Percentiles rank a stretch among this genome's conserved stretches.
Conservation (phyloP, 37 sponge, comb jelly and placozoan species). For the Spongia lamella region DNA sequence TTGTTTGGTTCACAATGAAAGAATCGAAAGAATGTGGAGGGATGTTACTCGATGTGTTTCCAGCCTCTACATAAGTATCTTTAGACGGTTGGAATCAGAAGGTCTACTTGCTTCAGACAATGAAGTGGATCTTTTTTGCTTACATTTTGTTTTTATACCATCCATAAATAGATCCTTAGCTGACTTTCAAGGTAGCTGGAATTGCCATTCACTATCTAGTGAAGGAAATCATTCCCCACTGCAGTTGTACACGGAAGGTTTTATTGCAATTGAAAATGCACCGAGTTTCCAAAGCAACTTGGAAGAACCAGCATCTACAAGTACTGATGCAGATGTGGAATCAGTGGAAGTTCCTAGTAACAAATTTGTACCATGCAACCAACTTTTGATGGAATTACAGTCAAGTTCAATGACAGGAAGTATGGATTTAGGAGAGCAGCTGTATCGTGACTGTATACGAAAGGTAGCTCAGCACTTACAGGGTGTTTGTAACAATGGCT, state of each 20-base stretch:
- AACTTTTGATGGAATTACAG: too few relatives aligned
- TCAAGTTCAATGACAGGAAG: too few relatives aligned
- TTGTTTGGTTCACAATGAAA: conserved; percentile 34
- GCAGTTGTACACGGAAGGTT: conserved; percentile 31
- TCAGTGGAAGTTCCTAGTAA: too few relatives aligned
- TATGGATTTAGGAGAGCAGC: too few relatives aligned
- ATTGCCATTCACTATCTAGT: conserved; percentile 40
- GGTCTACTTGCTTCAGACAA: conserved; percentile 7
- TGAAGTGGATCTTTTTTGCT: conserved; percentile 41
- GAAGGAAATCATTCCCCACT: conserved; percentile 7
- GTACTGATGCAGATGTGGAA: too few relatives aligned
- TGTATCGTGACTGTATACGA: too few relatives aligned
- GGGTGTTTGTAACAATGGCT: too few relatives aligned
- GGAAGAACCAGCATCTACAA: too few relatives aligned
- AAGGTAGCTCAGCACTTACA: too few relatives aligned
- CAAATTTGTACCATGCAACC: too few relatives aligned
- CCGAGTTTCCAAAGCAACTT: too few relatives aligned
- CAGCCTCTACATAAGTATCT: not conserved
- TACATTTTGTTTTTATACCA: conserved; percentile 32
- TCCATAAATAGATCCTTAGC: conserved; percentile 20
- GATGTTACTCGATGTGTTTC: conserved; percentile 50
- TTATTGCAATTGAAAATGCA: too few relatives aligned
- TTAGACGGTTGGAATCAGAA: conserved; percentile 20
- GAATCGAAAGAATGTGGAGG: conserved; percentile 47
- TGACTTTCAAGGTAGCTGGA: conserved; percentile 34